Conservation (phyloP, 2,888 invertebrate species). For the Torymus auratus region DNA sequence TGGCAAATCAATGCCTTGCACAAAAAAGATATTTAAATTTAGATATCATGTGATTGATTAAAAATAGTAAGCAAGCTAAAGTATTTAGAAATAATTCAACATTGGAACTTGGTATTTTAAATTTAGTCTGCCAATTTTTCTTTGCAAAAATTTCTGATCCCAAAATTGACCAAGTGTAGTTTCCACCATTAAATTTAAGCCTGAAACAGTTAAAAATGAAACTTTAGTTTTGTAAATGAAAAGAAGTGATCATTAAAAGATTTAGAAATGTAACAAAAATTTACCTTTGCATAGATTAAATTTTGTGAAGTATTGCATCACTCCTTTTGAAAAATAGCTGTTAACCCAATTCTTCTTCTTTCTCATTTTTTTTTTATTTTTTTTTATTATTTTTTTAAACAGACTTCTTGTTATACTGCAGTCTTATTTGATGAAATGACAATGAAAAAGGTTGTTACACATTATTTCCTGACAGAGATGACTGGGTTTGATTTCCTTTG, state of each 20-base stretch:
- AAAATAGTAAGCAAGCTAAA: conserved; percentile 1
- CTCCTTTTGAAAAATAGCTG: no score
- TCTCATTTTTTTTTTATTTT: no score
- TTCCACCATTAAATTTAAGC: conserved; percentile 9
- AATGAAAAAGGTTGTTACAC: no score
- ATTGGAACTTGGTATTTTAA: no score
- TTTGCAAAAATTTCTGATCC: neutral
- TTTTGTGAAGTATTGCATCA: no score
- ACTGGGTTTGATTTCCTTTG: no score
- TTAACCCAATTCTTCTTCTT: no score
- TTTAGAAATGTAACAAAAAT: neutral
- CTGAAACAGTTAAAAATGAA: conserved; percentile 32
- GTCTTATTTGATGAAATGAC: no score
- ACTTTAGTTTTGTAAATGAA: neutral
- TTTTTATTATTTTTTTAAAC: no score
- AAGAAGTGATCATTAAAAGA: neutral
- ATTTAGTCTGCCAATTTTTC: neutral
- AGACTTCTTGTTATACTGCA: no score
- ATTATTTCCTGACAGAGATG: no score
- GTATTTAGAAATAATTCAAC: neutral
- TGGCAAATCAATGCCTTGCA: conserved; percentile 20
- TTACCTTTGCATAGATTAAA: neutral
- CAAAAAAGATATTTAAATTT: conserved; percentile 5
- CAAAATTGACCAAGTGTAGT: conserved; percentile 10
- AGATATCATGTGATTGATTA: conserved; percentile 8